These are phyloP conservation scores for Boleophthalmus pectinirostris DNA, from an alignment of 2,113 vertebrate species.

Conservation along the genomic window DNA sequence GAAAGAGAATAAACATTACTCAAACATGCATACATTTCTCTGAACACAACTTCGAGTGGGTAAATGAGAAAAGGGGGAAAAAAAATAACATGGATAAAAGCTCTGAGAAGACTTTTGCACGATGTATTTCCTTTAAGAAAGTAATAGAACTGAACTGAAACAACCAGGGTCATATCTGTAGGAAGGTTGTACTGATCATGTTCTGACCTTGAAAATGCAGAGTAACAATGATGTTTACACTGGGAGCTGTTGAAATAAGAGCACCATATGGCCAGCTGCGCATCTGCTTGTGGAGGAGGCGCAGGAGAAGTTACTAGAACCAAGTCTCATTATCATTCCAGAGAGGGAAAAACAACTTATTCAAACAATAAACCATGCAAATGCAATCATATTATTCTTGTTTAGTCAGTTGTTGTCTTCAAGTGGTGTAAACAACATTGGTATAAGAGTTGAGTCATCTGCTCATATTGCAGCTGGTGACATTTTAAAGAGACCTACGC, in stretches of 20 bases:
- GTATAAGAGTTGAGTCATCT: neutral
- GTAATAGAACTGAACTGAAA: neutral
- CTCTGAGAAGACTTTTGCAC: too few relatives aligned
- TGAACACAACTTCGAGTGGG: too few relatives aligned
- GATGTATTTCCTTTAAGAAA: too few relatives aligned
- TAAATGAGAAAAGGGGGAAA: too few relatives aligned
- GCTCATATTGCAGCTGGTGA: neutral
- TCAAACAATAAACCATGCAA: constrained; percentile 67
- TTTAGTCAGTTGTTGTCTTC: constrained; percentile 33
- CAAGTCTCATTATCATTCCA: constrained; percentile 55
- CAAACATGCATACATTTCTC: too few relatives aligned
- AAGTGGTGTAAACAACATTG: neutral
- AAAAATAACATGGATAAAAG: too few relatives aligned
- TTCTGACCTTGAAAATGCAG: constrained; percentile 1
- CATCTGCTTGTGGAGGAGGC: neutral
- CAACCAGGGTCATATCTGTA: neutral
- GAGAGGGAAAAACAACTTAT: constrained; percentile 54
- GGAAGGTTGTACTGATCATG: neutral
- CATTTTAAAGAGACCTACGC: neutral
- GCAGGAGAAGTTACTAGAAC: constrained; percentile 37
- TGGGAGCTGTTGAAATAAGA: neutral
- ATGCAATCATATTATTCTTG: constrained; percentile 16
- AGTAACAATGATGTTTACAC: neutral
- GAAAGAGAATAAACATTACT: too few relatives aligned
- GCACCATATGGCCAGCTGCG: neutral